Base-by-base conservation (phyloP, 2,113 vertebrate species). In the Hippocampus comes region DNA sequence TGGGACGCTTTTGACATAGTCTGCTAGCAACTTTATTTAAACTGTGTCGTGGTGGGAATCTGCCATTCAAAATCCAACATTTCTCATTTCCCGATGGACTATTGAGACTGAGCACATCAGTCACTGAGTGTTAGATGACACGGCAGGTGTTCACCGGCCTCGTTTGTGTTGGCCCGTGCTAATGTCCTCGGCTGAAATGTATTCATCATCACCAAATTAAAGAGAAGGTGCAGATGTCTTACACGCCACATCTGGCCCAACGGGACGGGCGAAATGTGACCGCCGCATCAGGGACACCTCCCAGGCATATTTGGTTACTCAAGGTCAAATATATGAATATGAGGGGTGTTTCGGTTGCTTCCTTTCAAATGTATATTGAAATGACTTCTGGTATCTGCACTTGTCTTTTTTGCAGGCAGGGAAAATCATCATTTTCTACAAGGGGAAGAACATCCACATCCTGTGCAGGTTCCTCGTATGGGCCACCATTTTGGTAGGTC, bases 181-280 rank as follows among this genome's bases (percentile, higher is more conserved):
- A 87, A 90, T 88, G 87, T 88, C 87, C 88, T 88, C 90, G 73
- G 92, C 91, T 92, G 91, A 90, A 84, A 84, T 83, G 41, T 81
- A 91, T 94, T 92, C 86, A 89, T 93, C 93, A 91, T 91, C 93
- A 90, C 91, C 89, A 89, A 92, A 91, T 92, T 92, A 92, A 93
- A 92, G 91, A 90, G 91, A 72, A 71, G 83, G 67, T 55, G 80
- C 49, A 38, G 77, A 84, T 82, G 87, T 79, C 86, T 88, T 80
- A 79, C 79, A 79, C 25, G 17, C 53, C 79, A 85, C 90, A 87
- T 89, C 89, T 91, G 89, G 77, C 78, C 80, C 56, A 23, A 59
- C 72, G 21, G 81, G 77, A 83, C 67, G 41, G 73, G 80, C 82
- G 89, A 90, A 91, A 90, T 84, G 74, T 82, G 87, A 88, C 71